These are phyloP conservation scores for Brachionichthys hirsutus DNA, from an alignment of 2,113 vertebrate species.

Conservation along the genomic window DNA sequence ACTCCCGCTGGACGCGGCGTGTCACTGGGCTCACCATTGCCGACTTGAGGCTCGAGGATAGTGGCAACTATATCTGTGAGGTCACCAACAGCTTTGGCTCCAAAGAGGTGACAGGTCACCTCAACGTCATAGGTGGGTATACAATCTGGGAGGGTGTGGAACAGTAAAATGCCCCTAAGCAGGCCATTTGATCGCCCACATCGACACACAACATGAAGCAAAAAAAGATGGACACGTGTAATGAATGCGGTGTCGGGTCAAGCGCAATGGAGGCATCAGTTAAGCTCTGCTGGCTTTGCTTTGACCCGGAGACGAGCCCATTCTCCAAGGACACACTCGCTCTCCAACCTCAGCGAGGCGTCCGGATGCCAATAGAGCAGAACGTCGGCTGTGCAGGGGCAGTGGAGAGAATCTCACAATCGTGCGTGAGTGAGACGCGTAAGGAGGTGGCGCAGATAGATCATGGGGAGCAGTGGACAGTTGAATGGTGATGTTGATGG, in stretches of 20 bases:
- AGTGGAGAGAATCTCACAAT: slow-evolving; percentile 5
- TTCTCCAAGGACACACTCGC: slow-evolving; percentile 40
- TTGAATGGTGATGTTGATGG: slow-evolving; percentile 38
- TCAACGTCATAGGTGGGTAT: slow-evolving; percentile 87
- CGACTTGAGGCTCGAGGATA: slow-evolving; percentile 91
- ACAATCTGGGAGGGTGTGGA: not conserved
- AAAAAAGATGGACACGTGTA: slow-evolving; percentile 21
- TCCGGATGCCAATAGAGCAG: slow-evolving; percentile 18
- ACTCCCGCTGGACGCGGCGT: slow-evolving; percentile 90
- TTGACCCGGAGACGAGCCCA: not conserved
- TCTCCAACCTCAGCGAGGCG: slow-evolving; percentile 32
- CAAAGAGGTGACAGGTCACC: slow-evolving; percentile 90
- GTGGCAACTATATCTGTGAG: slow-evolving; percentile 96
- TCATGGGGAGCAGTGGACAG: slow-evolving; percentile 2
- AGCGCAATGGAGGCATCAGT: slow-evolving; percentile 23
- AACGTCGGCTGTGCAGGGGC: slow-evolving; percentile 8
- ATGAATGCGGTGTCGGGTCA: slow-evolving; percentile 23
- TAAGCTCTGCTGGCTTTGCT: slow-evolving; percentile 34
- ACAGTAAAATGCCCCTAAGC: not conserved
- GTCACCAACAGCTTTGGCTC: slow-evolving; percentile 98
- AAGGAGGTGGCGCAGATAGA: slow-evolving; percentile 3
- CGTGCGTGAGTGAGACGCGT: slow-evolving; percentile 15
- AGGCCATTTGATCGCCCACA: not conserved
- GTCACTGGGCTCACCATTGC: slow-evolving; percentile 90
- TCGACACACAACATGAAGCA: not conserved